phyloP scores from a whole-genome alignment of 2,888 invertebrate species.

The Dasypolia templi region DNA sequence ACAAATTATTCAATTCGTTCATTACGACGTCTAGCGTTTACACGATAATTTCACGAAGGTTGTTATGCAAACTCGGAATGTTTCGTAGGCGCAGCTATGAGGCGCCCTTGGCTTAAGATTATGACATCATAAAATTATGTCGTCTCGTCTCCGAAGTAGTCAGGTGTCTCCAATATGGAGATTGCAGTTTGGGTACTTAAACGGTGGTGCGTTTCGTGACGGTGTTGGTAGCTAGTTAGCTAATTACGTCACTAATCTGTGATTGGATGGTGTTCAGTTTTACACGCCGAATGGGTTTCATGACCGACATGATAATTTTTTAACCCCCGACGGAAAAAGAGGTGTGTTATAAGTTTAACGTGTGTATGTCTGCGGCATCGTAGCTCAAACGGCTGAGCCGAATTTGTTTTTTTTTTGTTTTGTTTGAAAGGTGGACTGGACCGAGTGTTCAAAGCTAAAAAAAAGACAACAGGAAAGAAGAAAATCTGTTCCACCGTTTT shows the following conservation, averaged over 20 bases:
- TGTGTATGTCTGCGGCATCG: no score
- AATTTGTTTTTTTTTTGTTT: no score
- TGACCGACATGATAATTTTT: slow-evolving; percentile 33
- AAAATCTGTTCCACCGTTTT: no score
- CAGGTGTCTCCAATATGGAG: slow-evolving; percentile 57
- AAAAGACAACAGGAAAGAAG: no score
- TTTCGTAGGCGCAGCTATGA: slow-evolving; percentile 65
- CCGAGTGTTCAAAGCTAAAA: no score
- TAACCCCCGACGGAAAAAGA: no score
- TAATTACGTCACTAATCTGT: slow-evolving; percentile 33
- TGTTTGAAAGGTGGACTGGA: no score
- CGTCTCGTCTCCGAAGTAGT: slow-evolving; percentile 50
- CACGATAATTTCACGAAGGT: slow-evolving; percentile 69
- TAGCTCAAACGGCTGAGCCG: no score
- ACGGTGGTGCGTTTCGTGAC: slow-evolving; percentile 50
- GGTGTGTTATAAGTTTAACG: no score
- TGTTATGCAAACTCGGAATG: slow-evolving; percentile 69
- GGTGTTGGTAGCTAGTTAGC: slow-evolving; percentile 13
- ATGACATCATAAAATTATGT: slow-evolving; percentile 61
- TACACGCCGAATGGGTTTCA: slow-evolving; percentile 51
- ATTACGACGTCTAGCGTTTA: slow-evolving; percentile 48
- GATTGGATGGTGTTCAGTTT: slow-evolving; percentile 48
- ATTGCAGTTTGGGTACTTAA: slow-evolving; percentile 41
- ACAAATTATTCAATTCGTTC: slow-evolving; percentile 66
- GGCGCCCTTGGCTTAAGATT: slow-evolving; percentile 70